Conservation (phyloP, 2,888 invertebrate genomes). For the Mongoloraphidia duomilia region DNA sequence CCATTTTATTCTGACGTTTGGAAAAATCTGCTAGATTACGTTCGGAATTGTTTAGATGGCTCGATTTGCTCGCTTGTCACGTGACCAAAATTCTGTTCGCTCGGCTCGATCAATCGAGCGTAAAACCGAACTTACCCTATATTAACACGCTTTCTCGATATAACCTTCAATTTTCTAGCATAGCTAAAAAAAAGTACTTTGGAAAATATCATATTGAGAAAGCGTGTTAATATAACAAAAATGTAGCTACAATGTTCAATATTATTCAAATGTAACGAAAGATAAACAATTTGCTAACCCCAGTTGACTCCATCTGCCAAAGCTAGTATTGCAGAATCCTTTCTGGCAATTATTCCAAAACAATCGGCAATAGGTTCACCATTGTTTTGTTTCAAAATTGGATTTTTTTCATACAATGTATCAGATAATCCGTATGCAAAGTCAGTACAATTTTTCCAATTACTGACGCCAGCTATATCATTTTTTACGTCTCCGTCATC, state of each 20-base stretch:
- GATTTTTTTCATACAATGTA: conserved; percentile 72
- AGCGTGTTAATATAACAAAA: neutral
- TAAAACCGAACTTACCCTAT: too few relatives aligned
- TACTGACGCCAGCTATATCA: conserved; percentile 2
- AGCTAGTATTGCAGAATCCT: conserved; percentile 63
- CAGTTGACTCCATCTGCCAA: conserved; percentile 86
- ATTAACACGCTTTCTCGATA: too few relatives aligned
- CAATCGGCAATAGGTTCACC: conserved; percentile 82
- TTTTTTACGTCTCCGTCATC: neutral
- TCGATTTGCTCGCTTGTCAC: too few relatives aligned
- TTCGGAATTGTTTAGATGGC: too few relatives aligned
- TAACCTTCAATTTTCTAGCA: too few relatives aligned
- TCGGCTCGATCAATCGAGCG: too few relatives aligned
- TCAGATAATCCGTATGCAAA: conserved; percentile 55
- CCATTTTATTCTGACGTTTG: too few relatives aligned
- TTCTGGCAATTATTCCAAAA: conserved; percentile 57
- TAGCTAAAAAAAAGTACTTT: too few relatives aligned
- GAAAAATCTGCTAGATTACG: too few relatives aligned
- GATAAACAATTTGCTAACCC: conserved; percentile 37
- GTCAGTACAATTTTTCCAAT: conserved; percentile 41
- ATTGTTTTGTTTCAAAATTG: conserved; percentile 50
- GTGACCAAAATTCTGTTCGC: too few relatives aligned
- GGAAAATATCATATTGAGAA: too few relatives aligned
- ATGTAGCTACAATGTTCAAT: neutral
- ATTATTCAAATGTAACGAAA: neutral